A percentile compares a stretch with the other conserved stretches of the same genome.
Evolutionary conservation across 2,113 vertebrate species (phyloP).

Genomic region (Clinocottus analis): DNA sequence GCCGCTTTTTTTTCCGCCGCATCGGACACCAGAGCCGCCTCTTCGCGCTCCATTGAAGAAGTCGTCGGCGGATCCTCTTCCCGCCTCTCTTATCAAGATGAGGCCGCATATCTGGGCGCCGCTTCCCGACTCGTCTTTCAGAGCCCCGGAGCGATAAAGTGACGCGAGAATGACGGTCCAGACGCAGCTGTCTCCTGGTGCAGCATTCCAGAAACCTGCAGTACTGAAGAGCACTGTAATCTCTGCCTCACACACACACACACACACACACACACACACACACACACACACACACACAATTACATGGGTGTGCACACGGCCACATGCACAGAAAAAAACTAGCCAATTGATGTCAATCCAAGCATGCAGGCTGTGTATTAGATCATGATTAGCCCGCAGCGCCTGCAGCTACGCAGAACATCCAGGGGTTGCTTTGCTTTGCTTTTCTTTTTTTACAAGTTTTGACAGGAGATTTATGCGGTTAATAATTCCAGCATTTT

Average conservation of each 20-base stretch:
- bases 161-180: slow-evolving; percentile 75
- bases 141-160: slow-evolving; percentile 64
- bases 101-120: slow-evolving; percentile 63
- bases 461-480: slow-evolving; percentile 40
- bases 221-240: slow-evolving; percentile 40
- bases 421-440: slow-evolving; percentile 5
- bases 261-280: slow-evolving; percentile 9
- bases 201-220: slow-evolving; percentile 62
- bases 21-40: slow-evolving; percentile 45
- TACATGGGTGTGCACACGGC: slow-evolving; percentile 20
- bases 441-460: not conserved
- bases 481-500: slow-evolving; percentile 36
- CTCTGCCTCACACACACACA: slow-evolving; percentile 4
- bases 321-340: slow-evolving; percentile 50
- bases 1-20: slow-evolving; percentile 5
- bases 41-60: slow-evolving; percentile 65
- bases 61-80: slow-evolving; percentile 69
- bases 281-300: slow-evolving; percentile 16
- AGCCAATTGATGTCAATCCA: slow-evolving; percentile 59
- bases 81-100: slow-evolving; percentile 71
- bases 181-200: slow-evolving; percentile 77
- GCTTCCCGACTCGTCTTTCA: slow-evolving; percentile 68
- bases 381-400: slow-evolving; percentile 57
- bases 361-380: slow-evolving; percentile 65
- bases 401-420: slow-evolving; percentile 48